Base-by-base conservation (phyloP, 1,140 invertebrate genomes). In the Magallana gigas region DNA sequence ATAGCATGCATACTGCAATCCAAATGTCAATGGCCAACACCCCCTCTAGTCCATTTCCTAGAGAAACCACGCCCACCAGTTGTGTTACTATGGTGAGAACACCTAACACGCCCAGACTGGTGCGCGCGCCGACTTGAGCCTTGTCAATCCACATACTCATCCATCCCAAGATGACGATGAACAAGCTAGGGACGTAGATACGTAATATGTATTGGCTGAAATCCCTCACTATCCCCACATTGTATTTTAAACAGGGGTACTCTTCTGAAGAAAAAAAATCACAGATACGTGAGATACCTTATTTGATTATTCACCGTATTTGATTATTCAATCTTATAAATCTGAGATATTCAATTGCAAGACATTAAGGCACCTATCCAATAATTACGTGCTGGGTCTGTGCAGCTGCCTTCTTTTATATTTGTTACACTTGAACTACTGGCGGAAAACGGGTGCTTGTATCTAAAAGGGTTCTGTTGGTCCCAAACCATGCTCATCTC, bases 61-160 rank as follows among this genome's bases (percentile, higher is more conserved):
- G 1, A n/a, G 80, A 59, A 48, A 87, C 83, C 23, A 87, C 64
- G 11, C 82, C 86, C n/a, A 82, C 76, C 23, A 84, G 56, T 58
- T 87, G 86, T 5, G 86, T 84, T 68, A 87, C 58, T n/a, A 87
- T n/a, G 9, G 86, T 84, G 1, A 87, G 82, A 9, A 87, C 86
- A 76, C 86, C 84, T 9, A 87, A 56, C n/a, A 87, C 86, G 6
- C 86, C 64, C 14, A 87, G 83, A 36, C 86, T 84, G 48, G 86
- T 87, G 14, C 86, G 82, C 58, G 86, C 86, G 23, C 82, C 82
- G 7, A 87, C 86, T 60, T 87, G 86, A 56, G 56, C 36, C 18
- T 84, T 84, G 23, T 87, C 86, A 59, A 87, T 84, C 86, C 86
- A 87, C 60, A 84, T 68, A 57, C 86, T 84, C n/a, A 87, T 9